Evolutionary conservation across 2,888 invertebrate genomes (phyloP).

Genomic region (Drosophila subsilvestris): DNA sequence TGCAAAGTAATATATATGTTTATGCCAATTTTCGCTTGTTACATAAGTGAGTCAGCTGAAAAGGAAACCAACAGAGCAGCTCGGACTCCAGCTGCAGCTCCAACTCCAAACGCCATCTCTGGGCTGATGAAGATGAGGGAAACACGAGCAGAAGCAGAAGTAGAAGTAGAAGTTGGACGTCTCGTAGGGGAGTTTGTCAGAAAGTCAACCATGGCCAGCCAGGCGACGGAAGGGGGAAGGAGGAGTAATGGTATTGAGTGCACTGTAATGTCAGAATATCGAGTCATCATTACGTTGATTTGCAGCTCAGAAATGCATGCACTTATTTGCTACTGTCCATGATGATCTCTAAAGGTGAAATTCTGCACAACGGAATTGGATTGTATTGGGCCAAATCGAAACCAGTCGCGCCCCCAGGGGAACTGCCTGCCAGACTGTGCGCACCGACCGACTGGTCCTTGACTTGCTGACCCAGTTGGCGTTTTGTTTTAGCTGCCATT

Average conservation of each 20-base stretch:
- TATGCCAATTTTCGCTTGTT: slow-evolving; percentile 75
- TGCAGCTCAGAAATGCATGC: slow-evolving; percentile 68
- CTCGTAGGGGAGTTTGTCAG: slow-evolving; percentile 32
- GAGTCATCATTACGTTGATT: slow-evolving; percentile 74
- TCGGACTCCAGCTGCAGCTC: slow-evolving; percentile 10
- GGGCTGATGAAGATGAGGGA: slow-evolving; percentile 19
- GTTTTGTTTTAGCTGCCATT: slow-evolving; percentile 55
- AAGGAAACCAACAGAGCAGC: slow-evolving; percentile 32
- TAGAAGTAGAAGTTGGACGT: slow-evolving; percentile 35
- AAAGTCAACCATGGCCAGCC: slow-evolving; percentile 14
- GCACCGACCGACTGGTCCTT: slow-evolving; percentile 67
- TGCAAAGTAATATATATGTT: slow-evolving; percentile 68
- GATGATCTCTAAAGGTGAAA: slow-evolving; percentile 50
- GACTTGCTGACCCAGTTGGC: slow-evolving; percentile 77
- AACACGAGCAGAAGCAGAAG: slow-evolving; percentile 27
- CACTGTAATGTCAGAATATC: slow-evolving; percentile 19
- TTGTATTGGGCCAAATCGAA: slow-evolving; percentile 4
- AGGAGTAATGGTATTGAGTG: not conserved
- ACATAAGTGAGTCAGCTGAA: slow-evolving; percentile 77
- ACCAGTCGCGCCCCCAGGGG: slow-evolving; percentile 15
- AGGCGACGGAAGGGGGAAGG: not conserved
- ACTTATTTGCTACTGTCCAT: slow-evolving; percentile 75
- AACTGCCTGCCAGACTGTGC: slow-evolving; percentile 17
- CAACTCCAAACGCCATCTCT: not conserved
- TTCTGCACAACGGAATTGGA: slow-evolving; percentile 20